A percentile compares a stretch with the other conserved stretches of the same genome.
Evolutionary conservation across 2,113 vertebrate species (phyloP).

Genomic region (Phyllostomus hastatus): DNA sequence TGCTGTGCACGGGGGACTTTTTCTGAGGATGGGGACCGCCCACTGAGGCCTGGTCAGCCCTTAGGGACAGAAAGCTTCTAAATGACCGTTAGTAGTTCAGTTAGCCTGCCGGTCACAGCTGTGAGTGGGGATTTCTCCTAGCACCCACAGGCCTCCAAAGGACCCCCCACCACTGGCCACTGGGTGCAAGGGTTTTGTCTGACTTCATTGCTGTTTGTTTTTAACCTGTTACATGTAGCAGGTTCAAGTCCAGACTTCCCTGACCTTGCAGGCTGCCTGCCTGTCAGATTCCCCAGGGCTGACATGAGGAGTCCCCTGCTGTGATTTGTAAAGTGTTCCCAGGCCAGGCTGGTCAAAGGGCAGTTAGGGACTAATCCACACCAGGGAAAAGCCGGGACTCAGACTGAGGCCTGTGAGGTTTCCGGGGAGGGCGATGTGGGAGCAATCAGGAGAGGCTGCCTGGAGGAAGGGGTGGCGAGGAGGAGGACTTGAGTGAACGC

Average conservation of each 20-base stretch:
- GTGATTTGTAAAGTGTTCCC: not conserved
- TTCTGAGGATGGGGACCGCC: not conserved
- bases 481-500: not conserved
- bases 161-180: not conserved
- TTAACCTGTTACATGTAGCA: not conserved
- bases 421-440: not conserved
- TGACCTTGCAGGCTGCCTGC: not conserved
- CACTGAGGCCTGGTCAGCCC: fast-evolving
- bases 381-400: not conserved
- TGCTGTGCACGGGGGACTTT: fast-evolving
- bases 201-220: not conserved
- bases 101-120: not conserved
- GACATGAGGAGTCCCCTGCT: not conserved
- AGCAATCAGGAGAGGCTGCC: not conserved
- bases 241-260: not conserved
- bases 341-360: not conserved
- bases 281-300: not conserved
- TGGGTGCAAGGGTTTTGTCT: not conserved
- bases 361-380: not conserved
- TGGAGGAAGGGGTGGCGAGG: not conserved
- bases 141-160: not conserved
- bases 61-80: not conserved
- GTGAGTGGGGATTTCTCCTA: not conserved
- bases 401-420: not conserved
- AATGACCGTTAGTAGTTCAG: not conserved